Conservation (phyloP, 2,113 vertebrate species). For the Bolborhynchus lineola region DNA sequence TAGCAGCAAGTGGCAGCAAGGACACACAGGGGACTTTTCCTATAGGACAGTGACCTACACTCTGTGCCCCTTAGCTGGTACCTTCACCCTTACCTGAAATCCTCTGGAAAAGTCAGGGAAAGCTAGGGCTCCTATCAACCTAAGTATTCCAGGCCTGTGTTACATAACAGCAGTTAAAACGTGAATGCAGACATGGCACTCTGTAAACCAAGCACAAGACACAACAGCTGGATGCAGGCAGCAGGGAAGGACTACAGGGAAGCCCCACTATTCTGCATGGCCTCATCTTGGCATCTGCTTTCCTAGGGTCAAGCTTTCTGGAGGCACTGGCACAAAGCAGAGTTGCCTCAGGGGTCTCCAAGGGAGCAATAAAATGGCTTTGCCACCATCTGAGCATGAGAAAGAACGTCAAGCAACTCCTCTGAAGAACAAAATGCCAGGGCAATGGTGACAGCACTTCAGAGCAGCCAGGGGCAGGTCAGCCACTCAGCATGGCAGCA, state of each 20-base stretch:
- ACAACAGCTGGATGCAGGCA: background rate
- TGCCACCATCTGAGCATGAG: background rate
- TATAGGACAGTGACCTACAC: background rate
- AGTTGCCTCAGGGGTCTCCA: background rate
- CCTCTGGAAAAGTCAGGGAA: background rate
- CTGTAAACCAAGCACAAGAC: background rate
- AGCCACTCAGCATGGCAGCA: background rate
- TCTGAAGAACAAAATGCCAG: background rate
- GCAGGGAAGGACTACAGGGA: background rate
- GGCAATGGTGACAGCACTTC: background rate
- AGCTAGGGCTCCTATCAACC: background rate
- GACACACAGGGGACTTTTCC: background rate
- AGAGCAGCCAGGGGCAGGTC: background rate
- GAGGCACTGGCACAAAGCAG: background rate
- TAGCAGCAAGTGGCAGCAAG: background rate
- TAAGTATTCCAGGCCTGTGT: background rate
- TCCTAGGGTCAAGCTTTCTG: background rate
- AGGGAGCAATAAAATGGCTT: background rate
- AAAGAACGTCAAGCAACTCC: background rate
- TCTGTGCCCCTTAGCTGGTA: background rate
- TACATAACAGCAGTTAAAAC: background rate
- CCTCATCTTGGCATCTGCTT: background rate
- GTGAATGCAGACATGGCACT: background rate
- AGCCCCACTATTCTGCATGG: background rate
- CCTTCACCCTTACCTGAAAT: background rate